These are phyloP conservation scores for western clawed frog (Xenopus tropicalis) DNA, from an alignment of 2,113 vertebrate species.

Conservation along the genomic window UCB_Xtro_10.0 CM004444.2:21685501-21686000, in stretches of 20 bases:
- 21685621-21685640: slow-evolving; percentile 20
- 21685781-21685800: slow-evolving; percentile 17
- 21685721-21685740: slow-evolving; percentile 26
- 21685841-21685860: background rate
- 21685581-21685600: slow-evolving; percentile 1
- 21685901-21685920: too few species aligned
- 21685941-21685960: too few species aligned
- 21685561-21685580: too few species aligned
- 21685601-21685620: slow-evolving; percentile 18
- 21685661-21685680: slow-evolving; percentile 35
- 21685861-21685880: background rate
- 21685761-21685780: slow-evolving; percentile 23
- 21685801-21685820: slow-evolving; percentile 33
- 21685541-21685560: too few species aligned
- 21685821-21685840: slow-evolving; percentile 17
- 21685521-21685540: too few species aligned
- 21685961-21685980: too few species aligned
- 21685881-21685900: too few species aligned
- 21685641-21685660: slow-evolving; percentile 4
- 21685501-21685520: too few species aligned
- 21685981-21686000: background rate
- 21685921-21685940: too few species aligned
- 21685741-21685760: slow-evolving; percentile 36
- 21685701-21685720: slow-evolving; percentile 36
- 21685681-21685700: slow-evolving; percentile 37